Conservation (phyloP, 2,888 invertebrate genomes). For the Xanthia togata region DNA sequence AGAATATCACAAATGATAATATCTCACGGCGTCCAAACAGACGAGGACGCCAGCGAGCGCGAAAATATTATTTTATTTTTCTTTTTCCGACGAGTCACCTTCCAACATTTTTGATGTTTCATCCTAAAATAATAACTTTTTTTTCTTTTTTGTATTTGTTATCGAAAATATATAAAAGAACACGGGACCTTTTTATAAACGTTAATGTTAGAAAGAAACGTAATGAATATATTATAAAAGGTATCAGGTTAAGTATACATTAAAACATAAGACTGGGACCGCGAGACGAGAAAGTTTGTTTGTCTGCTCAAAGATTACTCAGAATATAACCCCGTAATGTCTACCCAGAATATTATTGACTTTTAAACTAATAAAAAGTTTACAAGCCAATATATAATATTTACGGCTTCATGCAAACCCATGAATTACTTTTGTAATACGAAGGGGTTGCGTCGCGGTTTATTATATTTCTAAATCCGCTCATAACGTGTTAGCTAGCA, state of each 20-base stretch:
- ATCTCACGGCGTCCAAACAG: constrained; percentile 42
- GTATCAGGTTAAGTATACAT: constrained; percentile 32
- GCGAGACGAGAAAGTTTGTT: constrained; percentile 43
- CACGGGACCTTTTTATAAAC: constrained; percentile 8
- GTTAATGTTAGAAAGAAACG: constrained; percentile 22
- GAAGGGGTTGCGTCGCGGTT: neutral
- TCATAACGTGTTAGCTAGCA: neutral
- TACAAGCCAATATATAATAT: constrained; percentile 22
- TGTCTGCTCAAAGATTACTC: constrained; percentile 17
- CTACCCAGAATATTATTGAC: constrained; percentile 13
- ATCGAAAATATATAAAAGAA: constrained; percentile 35
- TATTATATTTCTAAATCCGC: constrained; percentile 4
- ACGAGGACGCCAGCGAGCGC: constrained; percentile 15
- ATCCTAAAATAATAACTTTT: constrained; percentile 48
- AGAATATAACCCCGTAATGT: neutral
- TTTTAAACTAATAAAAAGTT: constrained; percentile 41
- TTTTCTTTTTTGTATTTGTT: constrained; percentile 42
- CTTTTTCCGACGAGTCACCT: constrained; percentile 44
- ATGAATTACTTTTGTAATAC: constrained; percentile 35
- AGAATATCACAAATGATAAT: constrained; percentile 56
- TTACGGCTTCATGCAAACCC: constrained; percentile 15
- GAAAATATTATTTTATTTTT: constrained; percentile 50
- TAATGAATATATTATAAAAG: constrained; percentile 31
- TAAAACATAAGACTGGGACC: constrained; percentile 24
- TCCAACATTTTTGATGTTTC: constrained; percentile 46